Evolutionary conservation across 1,140 invertebrate species (phyloP), one percentile per base, ranked within the genome.

Genomic region (Ceratina australensis): DNA sequence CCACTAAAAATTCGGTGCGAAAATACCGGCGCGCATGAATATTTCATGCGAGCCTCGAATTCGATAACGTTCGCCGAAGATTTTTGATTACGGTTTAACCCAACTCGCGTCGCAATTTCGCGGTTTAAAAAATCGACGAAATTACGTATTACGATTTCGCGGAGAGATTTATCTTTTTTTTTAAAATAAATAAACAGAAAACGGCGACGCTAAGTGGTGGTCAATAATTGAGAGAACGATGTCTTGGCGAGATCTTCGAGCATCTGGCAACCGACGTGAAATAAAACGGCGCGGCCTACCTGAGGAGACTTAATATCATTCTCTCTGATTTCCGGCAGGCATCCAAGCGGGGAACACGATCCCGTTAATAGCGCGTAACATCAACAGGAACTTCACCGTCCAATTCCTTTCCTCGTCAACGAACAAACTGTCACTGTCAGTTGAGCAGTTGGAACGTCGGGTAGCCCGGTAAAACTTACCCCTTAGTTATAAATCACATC

Each of bases 361-460:
- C 86, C 81, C 82, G 80, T 89, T 90, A 90, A 91, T 91, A 89
- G 86, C 81, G 78, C 81, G 85, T 83, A 87, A 90, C 86, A 89
- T 87, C 85, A 88, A 84, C 82, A 86, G 81, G 71, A 86, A 85
- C 66, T 85, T 81, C 81, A 74, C 74, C 74, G 65, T 59, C 57
- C 75, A 78, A 77, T 79, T 75, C 77, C 74, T 71, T 81, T 79
- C 67, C 59, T 57, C 66, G 77, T 83, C 78, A 77, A 61, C 72
- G 52, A 80, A 66, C 67, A 80, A 84, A 83, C 78, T 79, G 74
- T 80, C 63, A 66, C 64, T 80, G 68, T 80, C 78, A 68, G 61
- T 72, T 47, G 56, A 47, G 47, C n/a, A 63, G 60, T 80, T 54
- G 54, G 50, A 33, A 61, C 18, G 61, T 12, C 59, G 28, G 5